Evolutionary conservation across 2,113 vertebrate genomes (phyloP).

Genomic region (Pantherophis guttatus): DNA sequence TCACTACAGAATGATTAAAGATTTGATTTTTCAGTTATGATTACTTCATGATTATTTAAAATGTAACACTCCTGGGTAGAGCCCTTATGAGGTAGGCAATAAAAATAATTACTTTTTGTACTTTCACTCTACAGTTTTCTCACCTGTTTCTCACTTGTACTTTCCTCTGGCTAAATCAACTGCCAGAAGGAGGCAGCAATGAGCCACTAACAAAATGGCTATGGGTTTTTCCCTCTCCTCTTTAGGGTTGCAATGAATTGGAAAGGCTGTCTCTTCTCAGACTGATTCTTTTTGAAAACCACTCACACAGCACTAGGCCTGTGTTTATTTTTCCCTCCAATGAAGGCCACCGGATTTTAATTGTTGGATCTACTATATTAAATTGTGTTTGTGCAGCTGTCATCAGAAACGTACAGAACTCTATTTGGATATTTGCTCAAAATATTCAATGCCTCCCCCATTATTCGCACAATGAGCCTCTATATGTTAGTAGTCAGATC

Average conservation of each 20-base stretch:
- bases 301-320: slow-evolving; percentile 41
- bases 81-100: background rate
- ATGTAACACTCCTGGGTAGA: background rate
- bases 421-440: slow-evolving; percentile 15
- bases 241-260: fast-evolving
- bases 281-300: slow-evolving; percentile 62
- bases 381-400: slow-evolving; percentile 56
- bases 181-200: background rate
- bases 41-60: background rate
- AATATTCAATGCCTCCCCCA: background rate
- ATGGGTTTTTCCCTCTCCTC: background rate
- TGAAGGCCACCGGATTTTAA: slow-evolving; percentile 60
- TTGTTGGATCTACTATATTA: slow-evolving; percentile 56
- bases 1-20: background rate
- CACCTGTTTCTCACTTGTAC: background rate
- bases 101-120: background rate
- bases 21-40: background rate
- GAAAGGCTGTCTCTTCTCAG: slow-evolving; percentile 54
- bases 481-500: background rate
- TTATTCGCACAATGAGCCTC: background rate
- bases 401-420: slow-evolving; percentile 34
- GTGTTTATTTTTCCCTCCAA: slow-evolving; percentile 65
- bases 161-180: background rate
- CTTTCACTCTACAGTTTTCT: background rate
- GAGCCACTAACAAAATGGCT: background rate